These are phyloP conservation scores for Dynastes grantii DNA, from an alignment of 2,888 invertebrate genomes.

Conservation along the genomic window DNA sequence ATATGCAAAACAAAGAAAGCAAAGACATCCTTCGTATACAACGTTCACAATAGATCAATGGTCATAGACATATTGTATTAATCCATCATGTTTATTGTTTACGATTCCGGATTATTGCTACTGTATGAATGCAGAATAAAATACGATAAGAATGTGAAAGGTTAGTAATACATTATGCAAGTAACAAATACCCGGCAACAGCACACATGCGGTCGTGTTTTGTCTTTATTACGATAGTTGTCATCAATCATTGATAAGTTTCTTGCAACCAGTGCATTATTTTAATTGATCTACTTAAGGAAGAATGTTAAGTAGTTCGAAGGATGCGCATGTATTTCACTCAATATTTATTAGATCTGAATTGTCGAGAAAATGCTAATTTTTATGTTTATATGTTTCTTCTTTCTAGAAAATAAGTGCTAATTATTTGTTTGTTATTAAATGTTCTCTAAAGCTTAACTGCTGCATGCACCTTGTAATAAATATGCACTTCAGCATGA, in stretches of 20 bases:
- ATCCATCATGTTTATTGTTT: background rate
- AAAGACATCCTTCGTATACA: no score
- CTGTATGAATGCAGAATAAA: slow-evolving; percentile 9
- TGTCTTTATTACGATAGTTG: slow-evolving; percentile 17
- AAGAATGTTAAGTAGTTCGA: background rate
- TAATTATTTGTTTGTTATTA: no score
- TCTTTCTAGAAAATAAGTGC: no score
- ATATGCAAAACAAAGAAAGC: no score
- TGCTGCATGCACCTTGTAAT: no score
- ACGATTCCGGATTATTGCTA: slow-evolving; percentile 2
- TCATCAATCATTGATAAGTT: slow-evolving; percentile 20
- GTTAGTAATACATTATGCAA: slow-evolving; percentile 9
- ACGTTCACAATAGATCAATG: no score
- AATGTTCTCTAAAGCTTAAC: no score
- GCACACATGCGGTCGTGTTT: background rate
- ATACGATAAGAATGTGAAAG: slow-evolving; percentile 29
- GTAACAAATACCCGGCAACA: background rate
- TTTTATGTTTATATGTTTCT: no score
- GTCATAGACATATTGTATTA: background rate
- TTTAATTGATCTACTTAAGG: background rate
- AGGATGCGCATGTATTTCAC: no score
- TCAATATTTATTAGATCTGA: no score
- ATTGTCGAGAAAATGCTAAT: no score
- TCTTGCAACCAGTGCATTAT: background rate
- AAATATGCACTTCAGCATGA: no score